phyloP scores from a whole-genome alignment of 2,797 vertebrate species.

The Lithobates sylvaticus region DNA sequence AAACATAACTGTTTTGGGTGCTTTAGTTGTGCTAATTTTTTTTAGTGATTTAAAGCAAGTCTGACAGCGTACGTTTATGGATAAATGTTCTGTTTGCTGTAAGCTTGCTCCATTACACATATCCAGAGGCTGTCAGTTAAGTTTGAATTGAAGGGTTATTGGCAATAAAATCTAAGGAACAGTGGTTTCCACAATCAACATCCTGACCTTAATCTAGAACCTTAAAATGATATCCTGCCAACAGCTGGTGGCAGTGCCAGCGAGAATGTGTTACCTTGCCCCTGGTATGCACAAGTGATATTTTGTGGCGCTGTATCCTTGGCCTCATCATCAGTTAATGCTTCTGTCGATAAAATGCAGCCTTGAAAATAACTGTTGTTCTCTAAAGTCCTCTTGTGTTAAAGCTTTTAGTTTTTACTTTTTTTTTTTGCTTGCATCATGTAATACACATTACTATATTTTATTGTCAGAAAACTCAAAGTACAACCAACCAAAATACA shows the following conservation, averaged over 20 bases:
- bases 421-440: neutral
- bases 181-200: neutral
- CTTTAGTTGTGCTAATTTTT: neutral
- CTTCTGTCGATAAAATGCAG: conserved; percentile 24
- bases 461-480: conserved; percentile 7
- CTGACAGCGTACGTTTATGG: neutral
- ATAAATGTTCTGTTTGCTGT: neutral
- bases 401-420: conserved; percentile 28
- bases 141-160: conserved; percentile 26
- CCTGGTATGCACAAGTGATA: conserved; percentile 27
- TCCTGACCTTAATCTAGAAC: neutral
- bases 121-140: conserved; percentile 12
- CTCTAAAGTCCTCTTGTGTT: conserved; percentile 12
- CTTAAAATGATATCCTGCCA: conserved; percentile 13
- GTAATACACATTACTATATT: neutral
- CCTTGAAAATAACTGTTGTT: conserved; percentile 24
- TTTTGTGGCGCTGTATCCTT: neutral
- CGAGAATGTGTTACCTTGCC: conserved; percentile 18
- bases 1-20: neutral
- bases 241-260: conserved; percentile 7
- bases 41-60: neutral
- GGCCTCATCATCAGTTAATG: conserved; percentile 7
- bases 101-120: neutral
- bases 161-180: conserved; percentile 36
- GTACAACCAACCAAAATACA: neutral